Base-by-base conservation (phyloP, 2,797 vertebrate genomes). In the Notolepis coatsorum region DNA sequence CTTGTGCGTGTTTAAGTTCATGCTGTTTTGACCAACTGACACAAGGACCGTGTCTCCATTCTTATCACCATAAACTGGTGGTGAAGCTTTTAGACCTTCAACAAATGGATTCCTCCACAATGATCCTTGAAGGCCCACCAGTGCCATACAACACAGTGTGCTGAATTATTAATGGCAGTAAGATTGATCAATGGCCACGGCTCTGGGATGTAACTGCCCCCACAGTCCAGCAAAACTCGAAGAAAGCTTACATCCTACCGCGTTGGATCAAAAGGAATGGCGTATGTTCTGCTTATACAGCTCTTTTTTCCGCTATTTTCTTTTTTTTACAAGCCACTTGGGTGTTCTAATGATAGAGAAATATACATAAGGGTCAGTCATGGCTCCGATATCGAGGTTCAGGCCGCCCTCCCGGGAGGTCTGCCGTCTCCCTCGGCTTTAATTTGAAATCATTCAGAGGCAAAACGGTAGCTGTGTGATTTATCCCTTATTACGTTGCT, bases 401-500 rank as follows among this genome's bases (percentile, higher is more conserved):
- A n/a, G n/a, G n/a, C n/a, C n/a, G n/a, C n/a, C n/a, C 66, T 82
- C 74, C 78, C 55, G 18, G 71, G 82, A 84, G 85, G 78, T 81
- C 74, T 55, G 66, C 68, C 79, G 71, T 79, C 73, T 80, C 80
- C 71, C 74, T 77, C 39, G 7, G 56, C 81, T 84, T 89, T 87
- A 78, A 88, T 89, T 82, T 84, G 60, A 86, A 89, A 88, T 88
- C 83, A 86, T 81, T 85, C 76, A 69, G 71, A 79, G 68, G 71
- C 71, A 85, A 89, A 89, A 85, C 86, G 79, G 61, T 75, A 69
- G 80, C 76, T 28, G 78, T 87, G 85, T 91, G 88, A 91, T 89
- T 89, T 81, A 88, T 86, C 80, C 81, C 85, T 86, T 80, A 86
- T 85, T 89, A 88, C 84, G 84, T 69, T 71, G 84, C 84, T 88